Evolutionary conservation across 2,797 vertebrate genomes (phyloP).

Genomic region (Babyrousa celebensis): DNA sequence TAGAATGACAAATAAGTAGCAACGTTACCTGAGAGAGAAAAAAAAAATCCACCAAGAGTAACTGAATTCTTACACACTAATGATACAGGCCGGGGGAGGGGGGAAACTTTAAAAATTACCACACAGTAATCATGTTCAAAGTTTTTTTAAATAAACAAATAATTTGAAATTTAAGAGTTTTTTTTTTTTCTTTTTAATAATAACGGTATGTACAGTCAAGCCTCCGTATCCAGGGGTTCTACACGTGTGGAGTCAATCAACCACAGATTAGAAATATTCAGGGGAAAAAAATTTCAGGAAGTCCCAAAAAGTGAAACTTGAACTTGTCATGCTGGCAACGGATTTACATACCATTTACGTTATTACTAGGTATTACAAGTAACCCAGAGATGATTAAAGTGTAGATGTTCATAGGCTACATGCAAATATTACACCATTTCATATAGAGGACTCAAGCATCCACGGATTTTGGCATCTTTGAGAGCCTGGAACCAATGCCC

Average conservation of each 20-base stretch:
- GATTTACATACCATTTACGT: too few species aligned
- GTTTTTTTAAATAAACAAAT: not conserved
- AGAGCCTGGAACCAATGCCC: not conserved
- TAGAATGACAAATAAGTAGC: not conserved
- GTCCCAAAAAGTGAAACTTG: not conserved
- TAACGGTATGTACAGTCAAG: not conserved
- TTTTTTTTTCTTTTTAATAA: not conserved
- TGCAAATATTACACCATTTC: not conserved
- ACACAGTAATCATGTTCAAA: not conserved
- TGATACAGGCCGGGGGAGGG: not conserved
- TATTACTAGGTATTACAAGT: not conserved
- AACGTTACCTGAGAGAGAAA: not conserved
- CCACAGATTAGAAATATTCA: not conserved
- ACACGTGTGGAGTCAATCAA: not conserved
- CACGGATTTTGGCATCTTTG: not conserved
- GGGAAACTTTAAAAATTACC: not conserved
- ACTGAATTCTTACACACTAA: not conserved
- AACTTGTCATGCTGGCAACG: not conserved
- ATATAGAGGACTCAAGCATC: not conserved
- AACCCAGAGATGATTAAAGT: not conserved
- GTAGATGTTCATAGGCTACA: not conserved
- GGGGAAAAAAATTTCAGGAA: not conserved
- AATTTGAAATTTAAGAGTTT: not conserved
- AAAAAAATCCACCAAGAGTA: constrained; percentile 28
- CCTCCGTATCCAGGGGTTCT: not conserved